phyloP scores from a whole-genome alignment of 1,140 invertebrate genomes.

The Contarinia nasturtii region DNA sequence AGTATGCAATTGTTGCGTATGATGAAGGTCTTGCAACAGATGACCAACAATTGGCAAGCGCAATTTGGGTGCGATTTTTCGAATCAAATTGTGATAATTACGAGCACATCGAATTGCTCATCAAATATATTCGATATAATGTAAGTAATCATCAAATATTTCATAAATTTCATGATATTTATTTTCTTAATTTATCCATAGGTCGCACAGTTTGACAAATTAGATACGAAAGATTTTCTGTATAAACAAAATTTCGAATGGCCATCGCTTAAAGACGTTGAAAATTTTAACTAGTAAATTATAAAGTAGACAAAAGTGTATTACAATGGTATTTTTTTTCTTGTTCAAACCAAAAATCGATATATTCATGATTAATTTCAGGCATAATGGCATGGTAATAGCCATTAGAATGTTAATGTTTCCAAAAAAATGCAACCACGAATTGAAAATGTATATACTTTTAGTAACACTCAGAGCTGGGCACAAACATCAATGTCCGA shows the following conservation, averaged over 20 bases:
- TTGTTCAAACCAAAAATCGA: too few species aligned
- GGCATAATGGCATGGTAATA: too few species aligned
- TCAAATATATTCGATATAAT: slow-evolving; percentile 53
- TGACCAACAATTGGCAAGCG: slow-evolving; percentile 53
- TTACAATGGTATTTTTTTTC: too few species aligned
- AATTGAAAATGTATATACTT: too few species aligned
- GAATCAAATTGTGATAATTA: slow-evolving; percentile 36
- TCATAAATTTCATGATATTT: slow-evolving; percentile 15
- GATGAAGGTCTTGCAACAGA: slow-evolving; percentile 62
- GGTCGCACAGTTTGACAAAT: slow-evolving; percentile 23
- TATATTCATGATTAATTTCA: too few species aligned
- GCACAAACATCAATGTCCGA: too few species aligned
- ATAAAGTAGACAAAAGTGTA: too few species aligned
- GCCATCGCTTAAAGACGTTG: slow-evolving; percentile 10
- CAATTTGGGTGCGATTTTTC: slow-evolving; percentile 70
- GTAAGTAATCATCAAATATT: slow-evolving; percentile 20
- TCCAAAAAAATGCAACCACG: too few species aligned
- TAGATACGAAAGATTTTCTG: slow-evolving; percentile 23
- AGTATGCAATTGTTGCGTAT: slow-evolving; percentile 65
- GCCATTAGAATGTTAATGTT: too few species aligned
- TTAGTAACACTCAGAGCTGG: too few species aligned
- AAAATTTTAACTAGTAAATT: not conserved
- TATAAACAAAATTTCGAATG: slow-evolving; percentile 21
- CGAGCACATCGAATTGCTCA: slow-evolving; percentile 38
- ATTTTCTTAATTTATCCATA: slow-evolving; percentile 20